Percentiles rank a stretch among this genome's conserved stretches.
Evolutionary conservation across 1,140 invertebrate species (phyloP).

Genomic region (Parapsyche elsis): DNA sequence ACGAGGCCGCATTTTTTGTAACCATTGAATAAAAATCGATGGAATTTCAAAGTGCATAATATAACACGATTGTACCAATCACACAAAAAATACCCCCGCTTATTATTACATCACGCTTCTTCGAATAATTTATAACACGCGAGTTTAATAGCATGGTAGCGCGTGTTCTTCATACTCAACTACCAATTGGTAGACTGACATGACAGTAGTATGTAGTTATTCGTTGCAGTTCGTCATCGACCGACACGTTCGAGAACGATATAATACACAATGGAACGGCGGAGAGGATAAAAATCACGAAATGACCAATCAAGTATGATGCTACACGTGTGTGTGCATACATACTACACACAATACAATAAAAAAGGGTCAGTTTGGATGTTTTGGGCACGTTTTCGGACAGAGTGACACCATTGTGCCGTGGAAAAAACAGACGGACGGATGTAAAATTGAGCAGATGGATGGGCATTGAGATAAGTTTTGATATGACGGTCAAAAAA

Average conservation of each 20-base stretch:
- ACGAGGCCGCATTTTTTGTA: too few species aligned
- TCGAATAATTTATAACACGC: slow-evolving; percentile 30
- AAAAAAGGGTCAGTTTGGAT: too few species aligned
- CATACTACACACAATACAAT: too few species aligned
- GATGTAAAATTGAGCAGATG: too few species aligned
- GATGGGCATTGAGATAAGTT: neutral
- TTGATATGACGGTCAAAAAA: neutral
- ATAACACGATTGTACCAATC: neutral
- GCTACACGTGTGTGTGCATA: too few species aligned
- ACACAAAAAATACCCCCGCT: neutral
- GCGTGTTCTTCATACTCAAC: neutral
- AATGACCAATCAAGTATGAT: too few species aligned
- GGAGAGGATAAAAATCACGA: too few species aligned
- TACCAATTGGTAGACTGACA: slow-evolving; percentile 11
- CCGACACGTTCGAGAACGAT: too few species aligned
- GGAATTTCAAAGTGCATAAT: slow-evolving; percentile 13
- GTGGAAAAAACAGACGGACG: too few species aligned
- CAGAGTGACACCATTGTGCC: too few species aligned
- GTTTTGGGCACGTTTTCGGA: too few species aligned
- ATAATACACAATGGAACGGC: too few species aligned
- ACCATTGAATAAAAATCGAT: neutral
- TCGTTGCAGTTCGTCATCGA: neutral
- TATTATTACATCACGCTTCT: slow-evolving; percentile 24
- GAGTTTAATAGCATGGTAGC: neutral
- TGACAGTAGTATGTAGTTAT: slow-evolving; percentile 3